Conservation (phyloP, 1,140 invertebrate species). For the Drosophila pseudoobscura region DNA sequence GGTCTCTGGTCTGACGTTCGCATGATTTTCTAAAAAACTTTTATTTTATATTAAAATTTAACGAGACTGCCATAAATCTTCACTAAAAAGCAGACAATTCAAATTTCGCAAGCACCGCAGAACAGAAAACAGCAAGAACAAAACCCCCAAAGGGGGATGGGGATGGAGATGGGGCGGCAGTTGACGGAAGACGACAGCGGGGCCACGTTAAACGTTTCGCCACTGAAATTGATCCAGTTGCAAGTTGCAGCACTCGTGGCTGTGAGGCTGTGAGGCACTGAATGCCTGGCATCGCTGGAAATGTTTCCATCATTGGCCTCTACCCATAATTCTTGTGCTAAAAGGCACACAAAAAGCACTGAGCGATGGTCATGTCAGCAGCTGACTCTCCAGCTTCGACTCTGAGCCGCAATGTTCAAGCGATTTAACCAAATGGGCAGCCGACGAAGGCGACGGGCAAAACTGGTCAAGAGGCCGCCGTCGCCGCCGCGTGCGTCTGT, state of each 20-base stretch:
- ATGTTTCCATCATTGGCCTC: conserved; percentile 66
- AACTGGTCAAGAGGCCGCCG: conserved; percentile 33
- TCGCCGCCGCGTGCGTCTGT: conserved; percentile 48
- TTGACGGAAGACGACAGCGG: conserved; percentile 59
- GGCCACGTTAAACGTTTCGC: conserved; percentile 58
- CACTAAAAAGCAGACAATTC: conserved; percentile 80
- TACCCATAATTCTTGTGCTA: conserved; percentile 79
- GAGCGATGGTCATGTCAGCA: conserved; percentile 65
- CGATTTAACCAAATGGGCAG: conserved; percentile 76
- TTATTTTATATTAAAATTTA: conserved; percentile 83
- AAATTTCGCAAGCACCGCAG: conserved; percentile 64
- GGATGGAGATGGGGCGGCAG: background rate
- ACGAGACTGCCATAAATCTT: conserved; percentile 82
- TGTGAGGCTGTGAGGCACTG: conserved; percentile 27
- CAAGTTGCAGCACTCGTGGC: conserved; percentile 32
- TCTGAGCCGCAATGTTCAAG: conserved; percentile 17
- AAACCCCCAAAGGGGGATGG: background rate
- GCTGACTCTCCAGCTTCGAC: conserved; percentile 11
- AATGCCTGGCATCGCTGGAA: conserved; percentile 71
- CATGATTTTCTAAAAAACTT: conserved; percentile 72
- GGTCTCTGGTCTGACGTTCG: conserved; percentile 12
- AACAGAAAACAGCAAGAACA: conserved; percentile 1
- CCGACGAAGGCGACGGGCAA: background rate
- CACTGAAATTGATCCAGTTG: conserved; percentile 83
- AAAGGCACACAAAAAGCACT: conserved; percentile 69